Evolutionary conservation across 2,888 invertebrate species (phyloP).

Genomic region (Dastarcus helophoroides): DNA sequence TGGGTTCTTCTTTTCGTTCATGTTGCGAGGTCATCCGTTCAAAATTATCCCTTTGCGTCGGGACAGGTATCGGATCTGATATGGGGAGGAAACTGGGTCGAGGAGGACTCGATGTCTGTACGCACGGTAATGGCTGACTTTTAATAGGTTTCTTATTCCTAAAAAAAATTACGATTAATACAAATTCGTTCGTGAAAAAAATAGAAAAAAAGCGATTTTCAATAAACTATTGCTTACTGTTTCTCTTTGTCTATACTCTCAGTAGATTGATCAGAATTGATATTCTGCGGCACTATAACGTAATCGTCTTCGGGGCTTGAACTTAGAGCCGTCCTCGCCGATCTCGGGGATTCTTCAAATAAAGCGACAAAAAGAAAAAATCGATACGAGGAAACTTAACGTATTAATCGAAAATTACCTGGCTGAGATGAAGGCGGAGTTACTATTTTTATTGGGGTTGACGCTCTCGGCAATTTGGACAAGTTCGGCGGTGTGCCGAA

Average conservation of each 20-base stretch:
- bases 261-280: conserved; percentile 49
- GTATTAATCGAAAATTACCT: conserved; percentile 21
- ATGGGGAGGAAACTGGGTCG: conserved; percentile 58
- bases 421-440: conserved; percentile 30
- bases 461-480: conserved; percentile 17
- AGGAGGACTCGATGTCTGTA: conserved; percentile 44
- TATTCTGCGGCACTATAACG: conserved; percentile 64
- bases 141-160: neutral
- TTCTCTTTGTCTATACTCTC: conserved; percentile 32
- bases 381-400: neutral
- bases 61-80: conserved; percentile 68
- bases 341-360: conserved; percentile 34
- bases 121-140: conserved; percentile 6
- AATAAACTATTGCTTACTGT: conserved; percentile 23
- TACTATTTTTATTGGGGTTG: conserved; percentile 29
- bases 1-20: conserved; percentile 26
- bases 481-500: conserved; percentile 27
- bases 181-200: too few species aligned
- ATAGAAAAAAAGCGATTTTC: too few species aligned
- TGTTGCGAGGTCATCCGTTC: conserved; percentile 4
- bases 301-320: conserved; percentile 73
- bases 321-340: conserved; percentile 33
- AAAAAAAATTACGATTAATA: too few species aligned
- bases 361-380: conserved; percentile 3
- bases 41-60: conserved; percentile 45